Conservation (phyloP, 2,797 vertebrate species). For the Clarias fuscus region DNA sequence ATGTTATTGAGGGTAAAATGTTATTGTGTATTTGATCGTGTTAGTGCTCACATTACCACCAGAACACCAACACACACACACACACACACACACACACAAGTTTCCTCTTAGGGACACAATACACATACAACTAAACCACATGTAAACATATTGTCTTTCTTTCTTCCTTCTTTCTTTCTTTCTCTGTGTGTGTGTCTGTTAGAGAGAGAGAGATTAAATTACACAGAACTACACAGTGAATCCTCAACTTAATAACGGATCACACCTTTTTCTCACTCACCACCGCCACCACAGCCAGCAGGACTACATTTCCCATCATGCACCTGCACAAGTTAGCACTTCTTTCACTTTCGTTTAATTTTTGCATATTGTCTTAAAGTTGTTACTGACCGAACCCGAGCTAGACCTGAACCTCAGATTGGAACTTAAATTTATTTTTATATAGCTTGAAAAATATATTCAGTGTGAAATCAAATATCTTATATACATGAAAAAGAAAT, state of each 20-base stretch:
- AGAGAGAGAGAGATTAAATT: background rate
- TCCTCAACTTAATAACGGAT: background rate
- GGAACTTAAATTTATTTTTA: background rate
- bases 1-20: background rate
- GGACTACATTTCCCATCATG: constrained; percentile 37
- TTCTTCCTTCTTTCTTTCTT: background rate
- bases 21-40: background rate
- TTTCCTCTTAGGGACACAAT: background rate
- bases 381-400: background rate
- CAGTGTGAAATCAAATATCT: background rate
- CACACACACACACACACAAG: background rate
- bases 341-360: constrained; percentile 14
- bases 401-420: background rate
- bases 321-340: constrained; percentile 25
- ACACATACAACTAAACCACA: background rate
- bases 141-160: background rate
- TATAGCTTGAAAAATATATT: background rate
- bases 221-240: background rate
- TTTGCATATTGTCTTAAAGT: constrained; percentile 29
- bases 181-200: too few species aligned
- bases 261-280: background rate
- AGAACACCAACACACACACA: constrained; percentile 27
- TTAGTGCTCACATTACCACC: constrained; percentile 5
- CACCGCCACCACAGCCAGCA: constrained; percentile 4
- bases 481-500: background rate